phyloP scores from a whole-genome alignment of 2,888 invertebrate genomes.

The Hirtodrosophila duncani region DNA sequence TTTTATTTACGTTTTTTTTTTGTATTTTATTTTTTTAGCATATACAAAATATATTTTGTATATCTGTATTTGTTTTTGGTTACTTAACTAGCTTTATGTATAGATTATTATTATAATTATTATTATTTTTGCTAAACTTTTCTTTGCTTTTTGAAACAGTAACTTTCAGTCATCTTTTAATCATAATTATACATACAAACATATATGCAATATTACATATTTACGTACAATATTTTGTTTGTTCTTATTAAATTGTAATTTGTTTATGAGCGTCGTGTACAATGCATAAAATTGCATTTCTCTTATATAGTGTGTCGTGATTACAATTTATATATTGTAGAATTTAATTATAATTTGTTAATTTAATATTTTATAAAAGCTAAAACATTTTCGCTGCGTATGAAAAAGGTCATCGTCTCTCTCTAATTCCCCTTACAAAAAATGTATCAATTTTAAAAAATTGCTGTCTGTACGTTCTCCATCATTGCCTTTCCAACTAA shows the following conservation, averaged over 20 bases:
- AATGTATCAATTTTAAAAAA: conserved; percentile 32
- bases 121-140: conserved; percentile 36
- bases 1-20: conserved; percentile 39
- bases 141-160: conserved; percentile 56
- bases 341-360: conserved; percentile 17
- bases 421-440: conserved; percentile 45
- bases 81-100: conserved; percentile 47
- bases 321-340: conserved; percentile 34
- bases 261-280: conserved; percentile 61
- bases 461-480: conserved; percentile 24
- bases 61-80: conserved; percentile 39
- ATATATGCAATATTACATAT: conserved; percentile 51
- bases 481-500: conserved; percentile 31
- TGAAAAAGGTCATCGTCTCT: conserved; percentile 39
- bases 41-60: conserved; percentile 77
- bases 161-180: conserved; percentile 70
- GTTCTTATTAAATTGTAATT: conserved; percentile 27
- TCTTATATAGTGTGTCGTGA: conserved; percentile 73
- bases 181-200: conserved; percentile 52
- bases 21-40: conserved; percentile 54
- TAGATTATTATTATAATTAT: conserved; percentile 36
- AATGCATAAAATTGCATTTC: conserved; percentile 48
- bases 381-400: conserved; percentile 60
- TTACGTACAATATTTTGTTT: conserved; percentile 53
- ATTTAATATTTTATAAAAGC: conserved; percentile 55